Conservation (phyloP, 2,113 vertebrate species). For the Axis porcinus region DNA sequence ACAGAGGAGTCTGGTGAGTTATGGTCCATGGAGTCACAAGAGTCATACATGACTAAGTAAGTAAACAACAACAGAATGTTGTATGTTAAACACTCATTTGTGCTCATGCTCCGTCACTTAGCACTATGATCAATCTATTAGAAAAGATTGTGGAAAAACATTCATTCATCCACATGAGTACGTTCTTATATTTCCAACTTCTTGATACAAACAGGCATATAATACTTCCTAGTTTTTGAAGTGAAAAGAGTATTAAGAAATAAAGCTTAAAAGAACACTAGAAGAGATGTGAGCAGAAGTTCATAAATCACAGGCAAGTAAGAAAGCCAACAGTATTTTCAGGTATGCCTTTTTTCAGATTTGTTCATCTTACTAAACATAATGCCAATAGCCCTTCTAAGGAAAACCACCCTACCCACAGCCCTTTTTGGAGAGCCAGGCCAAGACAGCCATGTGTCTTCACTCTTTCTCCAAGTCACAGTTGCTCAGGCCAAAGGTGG, state of each 20-base stretch:
- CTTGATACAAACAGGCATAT: background rate
- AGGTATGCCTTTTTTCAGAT: background rate
- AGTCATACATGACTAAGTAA: background rate
- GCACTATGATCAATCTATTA: background rate
- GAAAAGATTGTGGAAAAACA: background rate
- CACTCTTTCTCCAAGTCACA: background rate
- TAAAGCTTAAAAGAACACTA: background rate
- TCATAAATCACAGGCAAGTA: background rate
- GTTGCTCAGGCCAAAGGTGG: background rate
- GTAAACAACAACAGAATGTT: background rate
- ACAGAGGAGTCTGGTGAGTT: background rate
- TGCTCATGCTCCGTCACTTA: background rate
- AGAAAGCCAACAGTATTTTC: background rate
- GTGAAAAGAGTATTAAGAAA: background rate
- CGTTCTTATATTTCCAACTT: background rate
- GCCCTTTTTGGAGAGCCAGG: background rate
- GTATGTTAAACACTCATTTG: background rate
- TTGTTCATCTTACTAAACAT: background rate
- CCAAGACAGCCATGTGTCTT: background rate
- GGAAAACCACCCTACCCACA: background rate
- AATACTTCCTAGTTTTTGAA: background rate
- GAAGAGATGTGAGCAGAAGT: background rate
- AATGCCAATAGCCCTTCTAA: background rate
- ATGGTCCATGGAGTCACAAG: background rate
- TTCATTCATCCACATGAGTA: background rate